These are phyloP conservation scores for Phengaris alcon DNA, from an alignment of 2,888 invertebrate species.

Conservation along the genomic window DNA sequence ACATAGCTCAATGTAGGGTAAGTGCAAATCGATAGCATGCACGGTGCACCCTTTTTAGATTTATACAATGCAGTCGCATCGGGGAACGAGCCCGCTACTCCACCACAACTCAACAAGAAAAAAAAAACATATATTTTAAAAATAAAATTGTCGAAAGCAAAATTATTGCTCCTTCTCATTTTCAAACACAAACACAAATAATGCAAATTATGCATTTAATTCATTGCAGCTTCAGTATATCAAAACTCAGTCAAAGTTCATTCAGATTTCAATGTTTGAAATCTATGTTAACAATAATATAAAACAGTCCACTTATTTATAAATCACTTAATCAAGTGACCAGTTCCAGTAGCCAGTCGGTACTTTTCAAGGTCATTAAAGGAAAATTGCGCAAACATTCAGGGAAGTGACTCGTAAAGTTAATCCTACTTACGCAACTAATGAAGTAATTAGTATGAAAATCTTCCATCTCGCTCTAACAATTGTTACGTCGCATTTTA, in stretches of 20 bases:
- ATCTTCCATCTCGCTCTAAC: conserved; percentile 56
- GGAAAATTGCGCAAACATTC: conserved; percentile 30
- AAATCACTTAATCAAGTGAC: not conserved
- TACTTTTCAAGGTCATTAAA: conserved; percentile 19
- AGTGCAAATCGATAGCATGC: not conserved
- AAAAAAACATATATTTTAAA: too few species aligned
- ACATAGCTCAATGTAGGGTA: not conserved
- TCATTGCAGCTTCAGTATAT: not conserved
- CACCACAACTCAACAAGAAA: too few species aligned
- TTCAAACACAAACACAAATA: too few species aligned
- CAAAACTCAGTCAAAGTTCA: not conserved
- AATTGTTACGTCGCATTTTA: conserved; percentile 43
- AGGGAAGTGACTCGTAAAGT: conserved; percentile 43
- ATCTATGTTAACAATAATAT: not conserved
- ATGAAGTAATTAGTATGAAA: conserved; percentile 62
- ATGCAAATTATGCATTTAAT: not conserved
- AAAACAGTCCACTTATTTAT: not conserved
- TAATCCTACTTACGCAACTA: conserved; percentile 52
- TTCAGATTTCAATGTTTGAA: not conserved
- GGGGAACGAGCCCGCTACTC: too few species aligned
- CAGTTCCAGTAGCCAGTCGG: too few species aligned
- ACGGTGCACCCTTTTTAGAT: not conserved
- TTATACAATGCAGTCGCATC: not conserved
- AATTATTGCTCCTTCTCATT: too few species aligned
- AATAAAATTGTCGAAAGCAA: too few species aligned